Base-by-base conservation (phyloP, 2,888 invertebrate species). In the Tinea trinotella region DNA sequence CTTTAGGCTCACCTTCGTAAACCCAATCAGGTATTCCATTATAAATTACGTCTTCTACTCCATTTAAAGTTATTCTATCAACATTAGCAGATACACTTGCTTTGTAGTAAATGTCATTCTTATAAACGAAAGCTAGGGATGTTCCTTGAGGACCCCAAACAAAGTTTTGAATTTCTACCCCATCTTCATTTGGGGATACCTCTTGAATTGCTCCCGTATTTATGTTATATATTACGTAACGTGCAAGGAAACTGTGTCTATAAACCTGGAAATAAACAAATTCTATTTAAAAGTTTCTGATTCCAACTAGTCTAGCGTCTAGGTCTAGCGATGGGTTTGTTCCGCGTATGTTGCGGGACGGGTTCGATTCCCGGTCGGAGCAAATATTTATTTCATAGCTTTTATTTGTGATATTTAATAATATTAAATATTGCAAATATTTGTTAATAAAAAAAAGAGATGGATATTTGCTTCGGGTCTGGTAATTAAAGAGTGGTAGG, bases 11-110 rank as follows among this genome's bases (percentile, higher is more conserved):
- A 94, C 94, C 95, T 89, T 97, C 97, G 76, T 97, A 97, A 1
- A 97, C 93, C 97, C 97, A 98, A 76, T 98, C 97, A 24, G 96
- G 94, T 7, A 96, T 90, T 19, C 96, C 97, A 71, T 97, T 93
- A 67, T 92, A 92, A 54, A 95, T 86, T 7, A 88, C 88, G 24
- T 90, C 88, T 50, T 84, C 76, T 13, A 76, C 66, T 1, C 92
- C 92, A 61, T 88, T 90, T 0, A 70, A 75, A 0, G 95, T 94
- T 34, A 95, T 81, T 59, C 88, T 85, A 17, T 80, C 71, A 3
- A 87, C 79, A 0, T 69, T 62, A 0, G 68, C 73, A 2, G 68
- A 71, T 52, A 88, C 68, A n/a, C 77, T 87, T 1, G 80, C 65
- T 62, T 92, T 90, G 67, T 93, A 95, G 76, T 89, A 95, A 59